These are phyloP conservation scores for Drosophila greeni DNA, from an alignment of 2,888 invertebrate genomes.

Conservation along the genomic window DNA sequence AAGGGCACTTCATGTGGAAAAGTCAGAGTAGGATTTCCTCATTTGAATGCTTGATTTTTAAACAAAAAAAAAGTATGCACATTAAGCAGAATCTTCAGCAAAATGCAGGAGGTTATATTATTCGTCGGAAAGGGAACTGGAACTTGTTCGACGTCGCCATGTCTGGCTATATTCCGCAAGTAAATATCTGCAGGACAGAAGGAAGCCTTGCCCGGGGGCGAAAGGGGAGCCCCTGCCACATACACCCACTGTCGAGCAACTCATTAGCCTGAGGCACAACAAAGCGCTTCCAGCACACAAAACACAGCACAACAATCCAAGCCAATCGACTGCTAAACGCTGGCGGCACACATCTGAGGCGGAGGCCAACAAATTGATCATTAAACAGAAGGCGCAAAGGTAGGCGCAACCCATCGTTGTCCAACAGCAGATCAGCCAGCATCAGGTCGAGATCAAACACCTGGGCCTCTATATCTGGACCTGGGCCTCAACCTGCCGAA, in stretches of 20 bases:
- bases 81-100: background rate
- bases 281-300: constrained; percentile 22
- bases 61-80: constrained; percentile 3
- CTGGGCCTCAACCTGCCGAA: constrained; percentile 43
- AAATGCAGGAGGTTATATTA: background rate
- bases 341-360: constrained; percentile 68
- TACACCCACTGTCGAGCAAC: constrained; percentile 67
- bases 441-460: constrained; percentile 69
- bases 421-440: constrained; percentile 47
- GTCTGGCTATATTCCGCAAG: constrained; percentile 51
- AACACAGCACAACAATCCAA: constrained; percentile 25
- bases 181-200: constrained; percentile 8
- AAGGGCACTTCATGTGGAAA: constrained; percentile 8
- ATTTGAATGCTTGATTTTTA: constrained; percentile 10
- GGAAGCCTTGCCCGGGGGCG: constrained; percentile 5
- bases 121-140: too few species aligned
- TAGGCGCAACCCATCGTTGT: constrained; percentile 59
- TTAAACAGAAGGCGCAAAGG: constrained; percentile 73
- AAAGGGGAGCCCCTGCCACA: constrained; percentile 45
- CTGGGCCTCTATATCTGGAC: constrained; percentile 51
- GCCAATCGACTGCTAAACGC: constrained; percentile 64
- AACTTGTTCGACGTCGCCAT: constrained; percentile 31
- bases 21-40: constrained; percentile 15
- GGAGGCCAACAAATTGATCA: constrained; percentile 72
- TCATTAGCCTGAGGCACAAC: constrained; percentile 53